A percentile compares a stretch with the other conserved stretches of the same genome.
phyloP scores from a whole-genome alignment of 2,888 invertebrate species.

The Trichopoda pennipes region DNA sequence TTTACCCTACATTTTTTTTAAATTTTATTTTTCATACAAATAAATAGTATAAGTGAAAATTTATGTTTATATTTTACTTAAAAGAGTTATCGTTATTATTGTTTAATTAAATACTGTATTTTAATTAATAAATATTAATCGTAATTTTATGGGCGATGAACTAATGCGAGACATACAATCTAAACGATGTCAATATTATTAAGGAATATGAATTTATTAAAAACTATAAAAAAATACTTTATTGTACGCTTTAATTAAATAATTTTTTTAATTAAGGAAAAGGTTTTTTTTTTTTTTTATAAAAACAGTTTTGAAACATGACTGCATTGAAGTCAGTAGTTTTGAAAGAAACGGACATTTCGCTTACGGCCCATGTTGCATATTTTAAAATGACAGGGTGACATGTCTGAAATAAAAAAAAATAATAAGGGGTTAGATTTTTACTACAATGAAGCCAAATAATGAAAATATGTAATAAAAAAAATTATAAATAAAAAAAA shows the following conservation, averaged over 20 bases:
- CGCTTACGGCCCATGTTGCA: slow-evolving; percentile 87
- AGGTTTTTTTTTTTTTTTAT: neutral
- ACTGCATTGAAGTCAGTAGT: slow-evolving; percentile 25
- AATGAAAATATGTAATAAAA: neutral
- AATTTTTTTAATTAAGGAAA: slow-evolving; percentile 9
- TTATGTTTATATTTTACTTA: slow-evolving; percentile 16
- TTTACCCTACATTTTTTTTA: slow-evolving; percentile 9
- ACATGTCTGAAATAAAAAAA: slow-evolving; percentile 83
- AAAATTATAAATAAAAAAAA: neutral
- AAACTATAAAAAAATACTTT: slow-evolving; percentile 53
- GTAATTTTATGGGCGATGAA: slow-evolving; percentile 23
- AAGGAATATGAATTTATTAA: slow-evolving; percentile 8
- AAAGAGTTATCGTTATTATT: slow-evolving; percentile 26
- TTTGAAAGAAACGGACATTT: slow-evolving; percentile 73
- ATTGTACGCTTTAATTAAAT: slow-evolving; percentile 45
- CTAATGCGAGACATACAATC: neutral
- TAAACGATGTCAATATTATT: slow-evolving; percentile 16
- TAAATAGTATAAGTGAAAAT: neutral
- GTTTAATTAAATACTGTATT: slow-evolving; percentile 52
- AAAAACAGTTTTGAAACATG: neutral
- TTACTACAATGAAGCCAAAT: too few relatives aligned
- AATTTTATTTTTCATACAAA: neutral
- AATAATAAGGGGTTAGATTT: neutral
- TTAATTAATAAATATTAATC: slow-evolving; percentile 35
- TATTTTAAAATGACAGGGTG: slow-evolving; percentile 86